Percentiles rank a stretch among this genome's conserved stretches.
Conservation (phyloP, 2,888 invertebrate species). For the Xestia c-nigrum region DNA sequence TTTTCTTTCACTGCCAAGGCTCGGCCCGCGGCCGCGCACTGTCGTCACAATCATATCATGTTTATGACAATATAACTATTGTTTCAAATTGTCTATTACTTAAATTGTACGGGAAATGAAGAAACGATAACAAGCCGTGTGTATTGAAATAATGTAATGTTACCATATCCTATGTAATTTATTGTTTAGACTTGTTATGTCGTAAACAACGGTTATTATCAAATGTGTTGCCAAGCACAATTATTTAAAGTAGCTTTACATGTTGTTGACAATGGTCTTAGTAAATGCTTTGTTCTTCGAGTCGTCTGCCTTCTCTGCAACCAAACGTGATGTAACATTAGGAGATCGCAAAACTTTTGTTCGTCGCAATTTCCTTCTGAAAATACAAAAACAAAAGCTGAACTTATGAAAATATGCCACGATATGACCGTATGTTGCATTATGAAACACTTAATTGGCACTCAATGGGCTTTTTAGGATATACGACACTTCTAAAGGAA, state of each 20-base stretch:
- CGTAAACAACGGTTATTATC: slow-evolving; percentile 18
- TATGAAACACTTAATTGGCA: not conserved
- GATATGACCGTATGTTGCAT: not conserved
- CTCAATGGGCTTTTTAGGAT: not conserved
- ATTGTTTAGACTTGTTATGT: slow-evolving; percentile 40
- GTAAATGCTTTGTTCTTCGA: slow-evolving; percentile 16
- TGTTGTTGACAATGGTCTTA: slow-evolving; percentile 37
- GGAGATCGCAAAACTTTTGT: not conserved
- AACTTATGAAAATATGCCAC: not conserved
- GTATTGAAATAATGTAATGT: slow-evolving; percentile 34
- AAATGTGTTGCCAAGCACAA: slow-evolving; percentile 23
- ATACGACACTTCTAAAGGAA: not conserved
- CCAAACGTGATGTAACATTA: slow-evolving; percentile 38
- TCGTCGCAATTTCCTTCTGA: not conserved
- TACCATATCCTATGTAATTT: slow-evolving; percentile 46
- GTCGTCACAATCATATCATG: slow-evolving; percentile 51
- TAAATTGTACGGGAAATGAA: slow-evolving; percentile 60
- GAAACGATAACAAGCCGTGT: slow-evolving; percentile 46
- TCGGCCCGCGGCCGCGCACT: slow-evolving; percentile 41
- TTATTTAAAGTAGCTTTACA: slow-evolving; percentile 32
- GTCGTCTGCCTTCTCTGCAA: slow-evolving; percentile 21
- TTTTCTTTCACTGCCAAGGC: slow-evolving; percentile 88
- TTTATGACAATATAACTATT: slow-evolving; percentile 57
- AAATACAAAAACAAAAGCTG: not conserved
- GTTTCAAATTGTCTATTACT: slow-evolving; percentile 50